Percentiles rank a stretch among this genome's conserved stretches.
Conservation (phyloP, 2,888 invertebrate species). For the Pasiphila rectangulata region DNA sequence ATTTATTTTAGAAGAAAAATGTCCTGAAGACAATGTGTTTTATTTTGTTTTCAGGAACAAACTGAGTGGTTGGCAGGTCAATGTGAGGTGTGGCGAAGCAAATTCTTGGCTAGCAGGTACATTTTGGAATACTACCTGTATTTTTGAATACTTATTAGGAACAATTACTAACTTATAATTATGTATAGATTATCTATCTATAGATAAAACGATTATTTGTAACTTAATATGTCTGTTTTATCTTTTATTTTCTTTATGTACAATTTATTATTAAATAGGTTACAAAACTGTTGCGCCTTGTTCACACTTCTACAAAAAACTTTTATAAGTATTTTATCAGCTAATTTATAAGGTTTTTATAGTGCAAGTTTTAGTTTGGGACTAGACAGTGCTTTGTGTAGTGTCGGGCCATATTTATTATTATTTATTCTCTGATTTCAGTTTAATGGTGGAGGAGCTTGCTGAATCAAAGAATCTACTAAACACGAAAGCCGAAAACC, state of each 20-base stretch:
- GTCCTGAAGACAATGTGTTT: neutral
- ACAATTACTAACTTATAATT: too few relatives aligned
- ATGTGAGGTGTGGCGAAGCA: conserved; percentile 98
- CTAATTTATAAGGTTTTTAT: too few relatives aligned
- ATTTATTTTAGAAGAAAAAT: too few relatives aligned
- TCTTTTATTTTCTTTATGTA: too few relatives aligned
- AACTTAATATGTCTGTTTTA: too few relatives aligned
- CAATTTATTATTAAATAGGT: conserved; percentile 6
- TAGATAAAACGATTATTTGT: too few relatives aligned
- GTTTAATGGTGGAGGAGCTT: conserved; percentile 95
- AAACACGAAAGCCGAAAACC: conserved; percentile 84
- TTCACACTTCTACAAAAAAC: neutral
- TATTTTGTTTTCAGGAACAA: conserved; percentile 84
- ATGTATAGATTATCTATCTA: too few relatives aligned
- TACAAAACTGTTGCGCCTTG: neutral
- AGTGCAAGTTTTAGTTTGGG: too few relatives aligned
- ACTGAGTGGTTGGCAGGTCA: conserved; percentile 96
- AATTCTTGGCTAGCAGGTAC: conserved; percentile 95
- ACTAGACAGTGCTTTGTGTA: too few relatives aligned
- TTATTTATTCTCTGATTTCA: conserved; percentile 60
- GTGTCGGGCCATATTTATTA: too few relatives aligned
- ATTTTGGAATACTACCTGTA: too few relatives aligned
- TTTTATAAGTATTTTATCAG: conserved; percentile 7
- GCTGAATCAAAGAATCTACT: conserved; percentile 92
- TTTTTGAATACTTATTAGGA: neutral